Evolutionary conservation across 2,888 invertebrate genomes (phyloP).

Genomic region (Ashinkailepas kermadecensis): DNA sequence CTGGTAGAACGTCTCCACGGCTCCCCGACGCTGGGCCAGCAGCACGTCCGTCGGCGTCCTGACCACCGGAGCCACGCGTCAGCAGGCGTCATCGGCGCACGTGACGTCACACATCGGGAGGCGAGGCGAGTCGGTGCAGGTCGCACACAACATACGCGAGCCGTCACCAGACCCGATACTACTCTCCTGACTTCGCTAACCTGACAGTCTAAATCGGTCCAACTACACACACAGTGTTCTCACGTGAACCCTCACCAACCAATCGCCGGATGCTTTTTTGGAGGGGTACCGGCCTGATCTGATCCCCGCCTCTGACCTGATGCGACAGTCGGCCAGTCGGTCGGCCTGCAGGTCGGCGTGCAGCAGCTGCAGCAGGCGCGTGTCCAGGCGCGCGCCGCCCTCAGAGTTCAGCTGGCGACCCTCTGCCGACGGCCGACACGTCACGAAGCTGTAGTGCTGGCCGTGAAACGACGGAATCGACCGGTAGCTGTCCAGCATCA

Average conservation of each 20-base stretch:
- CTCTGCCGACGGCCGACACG: neutral
- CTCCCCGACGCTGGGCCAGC: neutral
- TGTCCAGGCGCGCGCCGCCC: neutral
- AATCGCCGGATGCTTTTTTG: too few species aligned
- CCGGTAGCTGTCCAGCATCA: neutral
- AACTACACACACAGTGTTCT: too few species aligned
- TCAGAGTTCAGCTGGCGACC: neutral
- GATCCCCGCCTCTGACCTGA: neutral
- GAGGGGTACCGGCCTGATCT: too few species aligned
- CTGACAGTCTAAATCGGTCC: too few species aligned
- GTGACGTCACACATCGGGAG: too few species aligned
- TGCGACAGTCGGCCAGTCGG: neutral
- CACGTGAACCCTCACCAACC: too few species aligned
- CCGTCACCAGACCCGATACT: too few species aligned
- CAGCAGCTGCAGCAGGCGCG: neutral
- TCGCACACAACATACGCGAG: too few species aligned
- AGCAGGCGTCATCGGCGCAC: too few species aligned
- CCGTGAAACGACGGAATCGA: conserved; percentile 8
- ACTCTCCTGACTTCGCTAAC: too few species aligned
- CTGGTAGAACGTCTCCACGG: neutral
- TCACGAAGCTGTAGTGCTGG: conserved; percentile 3
- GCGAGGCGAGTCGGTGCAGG: too few species aligned
- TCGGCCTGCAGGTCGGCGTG: neutral
- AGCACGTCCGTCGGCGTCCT: conserved; percentile 15
- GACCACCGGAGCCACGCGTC: neutral